Evolutionary conservation across 1,140 invertebrate species (phyloP).

Genomic region (Melipona quadrifasciata): DNA sequence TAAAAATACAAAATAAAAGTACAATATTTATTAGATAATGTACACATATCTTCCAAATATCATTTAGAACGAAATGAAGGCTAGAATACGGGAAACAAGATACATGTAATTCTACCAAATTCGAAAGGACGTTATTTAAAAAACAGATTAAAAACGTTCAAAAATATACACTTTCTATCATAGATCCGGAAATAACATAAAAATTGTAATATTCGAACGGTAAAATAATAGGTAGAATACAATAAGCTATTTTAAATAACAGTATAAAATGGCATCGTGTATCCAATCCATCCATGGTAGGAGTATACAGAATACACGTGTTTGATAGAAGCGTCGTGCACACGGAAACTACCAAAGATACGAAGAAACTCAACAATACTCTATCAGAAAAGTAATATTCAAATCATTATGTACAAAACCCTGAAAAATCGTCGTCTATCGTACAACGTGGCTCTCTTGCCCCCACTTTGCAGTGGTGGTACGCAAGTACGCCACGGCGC

Average conservation of each 20-base stretch:
- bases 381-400: conserved; percentile 16
- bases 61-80: neutral
- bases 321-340: conserved; percentile 41
- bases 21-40: neutral
- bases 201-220: neutral
- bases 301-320: conserved; percentile 62
- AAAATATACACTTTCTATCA: neutral
- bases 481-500: conserved; percentile 72
- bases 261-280: conserved; percentile 69
- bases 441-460: conserved; percentile 72
- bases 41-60: neutral
- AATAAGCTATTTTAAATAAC: conserved; percentile 43
- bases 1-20: neutral
- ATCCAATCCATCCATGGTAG: conserved; percentile 52
- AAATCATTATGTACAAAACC: conserved; percentile 17
- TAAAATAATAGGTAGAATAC: neutral
- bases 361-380: neutral
- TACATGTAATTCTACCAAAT: neutral
- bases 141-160: neutral
- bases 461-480: conserved; percentile 64
- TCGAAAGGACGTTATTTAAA: neutral
- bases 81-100: neutral
- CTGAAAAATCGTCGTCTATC: conserved; percentile 45
- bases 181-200: neutral
- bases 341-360: neutral